phyloP scores from a whole-genome alignment of 2,888 invertebrate genomes.

The Eretmocerus hayati region DNA sequence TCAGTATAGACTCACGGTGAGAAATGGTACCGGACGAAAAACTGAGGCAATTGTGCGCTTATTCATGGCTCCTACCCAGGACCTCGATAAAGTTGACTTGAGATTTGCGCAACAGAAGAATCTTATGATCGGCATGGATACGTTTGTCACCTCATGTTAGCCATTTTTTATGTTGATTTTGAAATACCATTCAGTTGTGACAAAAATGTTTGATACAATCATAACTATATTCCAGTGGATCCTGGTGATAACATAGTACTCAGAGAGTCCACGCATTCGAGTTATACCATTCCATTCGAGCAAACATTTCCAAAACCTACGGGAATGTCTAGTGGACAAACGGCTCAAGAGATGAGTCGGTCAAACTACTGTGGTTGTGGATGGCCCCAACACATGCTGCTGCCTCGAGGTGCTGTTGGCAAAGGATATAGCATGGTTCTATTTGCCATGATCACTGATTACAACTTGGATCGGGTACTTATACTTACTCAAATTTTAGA shows the following conservation, averaged over 20 bases:
- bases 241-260: conserved; percentile 62
- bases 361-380: conserved; percentile 83
- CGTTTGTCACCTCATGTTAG: conserved; percentile 56
- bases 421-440: conserved; percentile 63
- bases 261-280: conserved; percentile 62
- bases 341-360: conserved; percentile 50
- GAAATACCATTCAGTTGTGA: conserved; percentile 26
- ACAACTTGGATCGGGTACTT: conserved; percentile 43
- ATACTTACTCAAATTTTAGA: too few species aligned
- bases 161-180: conserved; percentile 9
- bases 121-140: conserved; percentile 67
- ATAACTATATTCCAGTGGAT: conserved; percentile 64
- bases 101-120: conserved; percentile 56
- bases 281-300: conserved; percentile 77
- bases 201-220: conserved; percentile 7
- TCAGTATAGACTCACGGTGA: conserved; percentile 58
- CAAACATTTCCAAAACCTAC: conserved; percentile 69
- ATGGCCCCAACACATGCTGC: conserved; percentile 75
- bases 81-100: conserved; percentile 61
- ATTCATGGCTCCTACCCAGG: conserved; percentile 60
- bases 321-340: conserved; percentile 48
- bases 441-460: conserved; percentile 72
- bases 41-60: conserved; percentile 61
- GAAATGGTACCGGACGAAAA: conserved; percentile 50
- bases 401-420: conserved; percentile 61